Evolutionary conservation across 2,113 vertebrate genomes (phyloP), one percentile per base, ranked within the genome.

Genomic region (Spea multiplicata): DNA sequence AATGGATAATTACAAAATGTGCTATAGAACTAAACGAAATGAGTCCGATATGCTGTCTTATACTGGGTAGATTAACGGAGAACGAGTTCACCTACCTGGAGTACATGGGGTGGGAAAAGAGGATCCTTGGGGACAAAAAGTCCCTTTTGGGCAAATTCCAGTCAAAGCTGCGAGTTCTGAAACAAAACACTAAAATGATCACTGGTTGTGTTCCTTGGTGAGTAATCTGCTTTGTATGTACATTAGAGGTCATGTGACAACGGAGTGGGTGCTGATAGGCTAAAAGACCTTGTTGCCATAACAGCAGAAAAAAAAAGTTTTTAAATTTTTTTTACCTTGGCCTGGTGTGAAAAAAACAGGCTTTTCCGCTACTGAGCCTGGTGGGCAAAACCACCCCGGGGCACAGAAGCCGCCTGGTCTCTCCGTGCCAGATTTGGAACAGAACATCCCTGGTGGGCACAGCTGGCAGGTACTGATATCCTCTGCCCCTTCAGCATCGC

Each of bases 361-460:
- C 52, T 75, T 85, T 61, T 75, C 71, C 46, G 84, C 80, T 0
- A n/a, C 53, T 5, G 88, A 88, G 70, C 85, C 86, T 48, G 75
- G 79, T 1, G 82, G 84, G 74, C 89, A 90, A 74, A 87, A 88
- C 87, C 87, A 89, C 1, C 87, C 89, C 30, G 87, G 83, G 17
- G 0, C 65, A 64, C 89, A 89, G 0, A 70, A 65, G 4, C 88
- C 89, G 66, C 87, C 86, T 65, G 89, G 89, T 52, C 52, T 83
- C 1, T 52, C 69, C 73, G 86, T 55, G 57, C 88, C 89, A n/a
- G 83, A 71, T 53, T 84, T 86, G 76, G 87, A 88, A 83, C 95
- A 95, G 75, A 89, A 89, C 82, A 88, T 91, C 81, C 95, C 95
- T 64, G 87, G 84, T 72, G 89, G 86, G 68, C 94, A 96, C 16